Evolutionary conservation across 2,113 vertebrate species (phyloP).

Genomic region (Galbula dea): DNA sequence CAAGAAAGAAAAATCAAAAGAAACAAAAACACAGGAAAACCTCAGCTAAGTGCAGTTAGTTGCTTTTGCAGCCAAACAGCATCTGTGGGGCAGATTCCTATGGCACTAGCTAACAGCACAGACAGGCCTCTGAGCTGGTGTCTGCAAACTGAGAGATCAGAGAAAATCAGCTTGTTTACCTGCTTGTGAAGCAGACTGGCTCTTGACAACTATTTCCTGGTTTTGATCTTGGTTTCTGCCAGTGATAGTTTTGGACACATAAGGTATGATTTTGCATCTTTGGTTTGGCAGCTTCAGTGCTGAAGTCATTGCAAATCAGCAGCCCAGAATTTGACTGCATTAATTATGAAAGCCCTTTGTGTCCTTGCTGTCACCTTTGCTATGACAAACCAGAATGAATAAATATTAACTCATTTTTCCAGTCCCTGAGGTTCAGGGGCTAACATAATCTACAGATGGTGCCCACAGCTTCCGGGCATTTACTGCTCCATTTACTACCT

Average conservation of each 20-base stretch:
- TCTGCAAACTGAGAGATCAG: not conserved
- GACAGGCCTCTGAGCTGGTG: not conserved
- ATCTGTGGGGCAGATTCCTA: not conserved
- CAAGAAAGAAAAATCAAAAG: not conserved
- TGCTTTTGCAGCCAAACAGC: not conserved
- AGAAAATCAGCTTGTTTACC: constrained; percentile 31
- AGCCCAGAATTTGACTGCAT: not conserved
- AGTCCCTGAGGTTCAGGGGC: not conserved
- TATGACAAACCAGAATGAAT: not conserved
- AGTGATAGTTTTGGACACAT: not conserved
- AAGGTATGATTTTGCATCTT: not conserved
- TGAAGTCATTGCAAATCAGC: constrained; percentile 30
- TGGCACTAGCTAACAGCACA: not conserved
- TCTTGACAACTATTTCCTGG: constrained; percentile 17
- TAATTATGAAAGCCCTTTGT: not conserved
- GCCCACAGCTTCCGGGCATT: not conserved
- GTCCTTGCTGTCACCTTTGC: not conserved
- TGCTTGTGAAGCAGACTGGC: not conserved
- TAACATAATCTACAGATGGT: not conserved
- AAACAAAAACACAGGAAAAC: not conserved
- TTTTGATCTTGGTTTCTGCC: constrained; percentile 15
- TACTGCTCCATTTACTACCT: not conserved
- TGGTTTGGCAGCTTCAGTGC: not conserved
- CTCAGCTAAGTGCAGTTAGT: not conserved
- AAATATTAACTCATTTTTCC: not conserved